Base-by-base conservation (phyloP, 2,113 vertebrate genomes). In the Suncus etruscus region DNA sequence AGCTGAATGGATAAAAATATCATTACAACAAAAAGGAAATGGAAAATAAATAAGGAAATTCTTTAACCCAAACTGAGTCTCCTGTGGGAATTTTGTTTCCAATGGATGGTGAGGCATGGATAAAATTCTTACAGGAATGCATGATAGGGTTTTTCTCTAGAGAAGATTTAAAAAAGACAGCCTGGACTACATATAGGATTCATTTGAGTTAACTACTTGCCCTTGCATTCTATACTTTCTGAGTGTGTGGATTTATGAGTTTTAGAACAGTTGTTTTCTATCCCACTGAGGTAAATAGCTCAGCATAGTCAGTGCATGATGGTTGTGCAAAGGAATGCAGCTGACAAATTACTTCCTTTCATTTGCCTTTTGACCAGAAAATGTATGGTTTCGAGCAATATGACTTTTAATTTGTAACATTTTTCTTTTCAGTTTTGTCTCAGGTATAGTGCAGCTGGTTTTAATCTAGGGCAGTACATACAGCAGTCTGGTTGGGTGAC, bases 41-140 rank as follows among this genome's bases (percentile, higher is more conserved):
- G 96, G 96, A 96, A 96, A 96, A 96, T 89, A 96, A 96, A 95
- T 94, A 95, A 97, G 91, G 93, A 95, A 54, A 96, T 97, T 96
- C 91, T 1, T 0, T 95, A 93, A 95, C 90, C 72, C 89, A 94
- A 94, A 97, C 48, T 29, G 87, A 95, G 50, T 90, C 83, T 45
- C 75, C 91, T 47, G 87, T 94, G 95, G 75, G 70, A 96, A 88
- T 78, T 80, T 96, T 86, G 50, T 94, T 39, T 92, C 95, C 87
- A 87, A 50, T 73, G 45, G n/a, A 25, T 31, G 47, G 75, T 39
- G 61, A 66, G 29, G 7, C 8, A 8, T 50, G 73, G 51, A 72
- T 89, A 50, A 81, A 86, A 81, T 84, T 91, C 77, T 70, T 82
- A 29, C 27, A 70, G 45, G 8, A 39, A 18, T 85, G 24, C 63